Percentiles rank a stretch among this genome's conserved stretches.
Conservation (phyloP, 2,888 invertebrate genomes). For the Poecilobothrus nobilitatus region DNA sequence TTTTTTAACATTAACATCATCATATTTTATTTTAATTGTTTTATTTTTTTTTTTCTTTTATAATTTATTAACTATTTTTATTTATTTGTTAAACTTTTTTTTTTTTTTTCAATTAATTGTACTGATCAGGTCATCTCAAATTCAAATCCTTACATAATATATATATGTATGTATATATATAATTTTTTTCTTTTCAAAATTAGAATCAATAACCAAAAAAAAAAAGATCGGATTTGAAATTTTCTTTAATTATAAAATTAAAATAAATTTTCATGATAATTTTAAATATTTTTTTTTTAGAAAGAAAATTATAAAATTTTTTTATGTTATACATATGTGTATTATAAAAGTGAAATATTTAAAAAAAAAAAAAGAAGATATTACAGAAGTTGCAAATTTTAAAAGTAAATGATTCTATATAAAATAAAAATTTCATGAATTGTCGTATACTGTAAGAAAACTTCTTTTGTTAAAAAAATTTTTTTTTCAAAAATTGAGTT, state of each 20-base stretch:
- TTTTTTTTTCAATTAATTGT: not conserved
- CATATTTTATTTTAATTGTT: not conserved
- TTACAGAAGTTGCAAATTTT: too few relatives aligned
- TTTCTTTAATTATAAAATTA: not conserved
- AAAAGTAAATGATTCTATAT: too few relatives aligned
- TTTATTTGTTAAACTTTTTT: not conserved
- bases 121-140: slow-evolving; percentile 6
- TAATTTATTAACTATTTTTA: not conserved
- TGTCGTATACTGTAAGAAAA: too few relatives aligned
- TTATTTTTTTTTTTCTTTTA: too few relatives aligned
- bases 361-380: too few relatives aligned
- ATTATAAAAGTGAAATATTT: too few relatives aligned
- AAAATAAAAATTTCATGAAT: too few relatives aligned
- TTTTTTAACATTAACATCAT: not conserved
- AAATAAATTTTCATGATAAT: not conserved
- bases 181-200: not conserved
- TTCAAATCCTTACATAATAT: slow-evolving; percentile 6
- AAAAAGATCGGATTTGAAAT: not conserved
- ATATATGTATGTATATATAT: not conserved
- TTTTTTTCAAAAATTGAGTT: too few relatives aligned
- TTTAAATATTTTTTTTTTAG: too few relatives aligned
- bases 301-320: too few relatives aligned
- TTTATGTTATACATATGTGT: too few relatives aligned
- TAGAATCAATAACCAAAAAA: not conserved
- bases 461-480: too few relatives aligned